phyloP scores from a whole-genome alignment of 2,888 invertebrate species.

The Mycalesis mineus region DNA sequence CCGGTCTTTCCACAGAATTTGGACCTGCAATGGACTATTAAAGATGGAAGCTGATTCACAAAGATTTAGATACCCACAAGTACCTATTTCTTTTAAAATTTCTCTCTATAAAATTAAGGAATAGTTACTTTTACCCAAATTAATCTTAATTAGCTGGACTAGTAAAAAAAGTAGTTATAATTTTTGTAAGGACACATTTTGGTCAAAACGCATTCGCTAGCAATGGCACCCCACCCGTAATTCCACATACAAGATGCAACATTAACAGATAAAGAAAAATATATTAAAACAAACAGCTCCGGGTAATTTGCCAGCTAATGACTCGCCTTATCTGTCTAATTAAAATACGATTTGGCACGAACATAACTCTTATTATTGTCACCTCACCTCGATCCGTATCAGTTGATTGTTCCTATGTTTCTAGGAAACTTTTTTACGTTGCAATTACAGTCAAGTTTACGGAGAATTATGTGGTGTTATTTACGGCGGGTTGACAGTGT shows the following conservation, averaged over 20 bases:
- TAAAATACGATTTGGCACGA: slow-evolving; percentile 75
- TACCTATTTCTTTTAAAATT: no score
- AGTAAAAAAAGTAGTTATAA: no score
- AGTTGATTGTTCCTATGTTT: slow-evolving; percentile 43
- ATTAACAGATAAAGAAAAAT: slow-evolving; percentile 66
- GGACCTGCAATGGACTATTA: no score
- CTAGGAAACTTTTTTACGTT: slow-evolving; percentile 39
- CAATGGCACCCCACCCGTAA: slow-evolving; percentile 39
- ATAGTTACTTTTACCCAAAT: no score
- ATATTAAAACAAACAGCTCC: slow-evolving; percentile 65
- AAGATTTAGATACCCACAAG: no score
- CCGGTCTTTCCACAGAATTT: no score
- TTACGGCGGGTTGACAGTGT: slow-evolving; percentile 15
- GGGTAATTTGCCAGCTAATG: slow-evolving; percentile 73
- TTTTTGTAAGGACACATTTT: not conserved
- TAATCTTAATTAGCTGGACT: no score
- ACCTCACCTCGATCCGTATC: slow-evolving; percentile 59
- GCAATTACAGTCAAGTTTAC: slow-evolving; percentile 46
- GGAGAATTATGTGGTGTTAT: slow-evolving; percentile 23
- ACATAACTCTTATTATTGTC: slow-evolving; percentile 50
- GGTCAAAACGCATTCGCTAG: not conserved
- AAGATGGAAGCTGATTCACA: no score
- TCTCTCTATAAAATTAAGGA: no score
- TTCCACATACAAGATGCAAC: slow-evolving; percentile 63
- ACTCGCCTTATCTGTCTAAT: slow-evolving; percentile 67